A percentile compares a stretch with the other conserved stretches of the same genome.
Conservation (phyloP, 2,113 vertebrate species). For the Tetrao urogallus region DNA sequence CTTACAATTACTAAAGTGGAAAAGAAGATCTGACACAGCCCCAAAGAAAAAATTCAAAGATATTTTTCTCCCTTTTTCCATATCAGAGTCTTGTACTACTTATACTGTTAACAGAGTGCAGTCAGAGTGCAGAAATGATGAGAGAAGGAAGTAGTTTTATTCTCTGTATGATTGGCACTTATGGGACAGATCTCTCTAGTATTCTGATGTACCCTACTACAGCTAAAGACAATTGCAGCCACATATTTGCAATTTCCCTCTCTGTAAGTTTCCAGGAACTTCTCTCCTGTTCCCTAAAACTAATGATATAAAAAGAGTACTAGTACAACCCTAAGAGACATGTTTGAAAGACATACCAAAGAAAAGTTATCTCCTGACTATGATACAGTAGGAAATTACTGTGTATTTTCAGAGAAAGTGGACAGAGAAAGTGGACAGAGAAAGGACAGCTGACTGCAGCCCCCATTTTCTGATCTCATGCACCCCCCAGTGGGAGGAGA, state of each 20-base stretch:
- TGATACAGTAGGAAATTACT: neutral
- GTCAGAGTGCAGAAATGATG: neutral
- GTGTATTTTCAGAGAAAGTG: neutral
- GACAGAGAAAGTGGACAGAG: no score
- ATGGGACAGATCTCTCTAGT: rapidly evolving
- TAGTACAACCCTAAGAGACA: neutral
- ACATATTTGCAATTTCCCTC: neutral
- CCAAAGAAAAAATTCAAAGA: neutral
- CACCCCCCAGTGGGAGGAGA: neutral
- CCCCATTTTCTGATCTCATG: neutral
- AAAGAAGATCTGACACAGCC: neutral
- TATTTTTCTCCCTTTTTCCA: neutral
- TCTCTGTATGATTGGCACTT: neutral
- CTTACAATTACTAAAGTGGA: neutral
- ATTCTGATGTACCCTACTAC: neutral
- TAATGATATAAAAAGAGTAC: neutral
- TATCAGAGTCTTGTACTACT: neutral
- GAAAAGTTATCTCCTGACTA: neutral
- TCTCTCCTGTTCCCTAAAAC: neutral
- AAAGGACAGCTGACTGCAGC: neutral
- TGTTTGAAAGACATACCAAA: neutral
- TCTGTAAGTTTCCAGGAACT: neutral
- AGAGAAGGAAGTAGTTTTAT: neutral
- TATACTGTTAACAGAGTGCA: neutral
- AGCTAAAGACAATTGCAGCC: neutral